Conservation (phyloP, 2,888 invertebrate species). For the Cartodere bifasciata region DNA sequence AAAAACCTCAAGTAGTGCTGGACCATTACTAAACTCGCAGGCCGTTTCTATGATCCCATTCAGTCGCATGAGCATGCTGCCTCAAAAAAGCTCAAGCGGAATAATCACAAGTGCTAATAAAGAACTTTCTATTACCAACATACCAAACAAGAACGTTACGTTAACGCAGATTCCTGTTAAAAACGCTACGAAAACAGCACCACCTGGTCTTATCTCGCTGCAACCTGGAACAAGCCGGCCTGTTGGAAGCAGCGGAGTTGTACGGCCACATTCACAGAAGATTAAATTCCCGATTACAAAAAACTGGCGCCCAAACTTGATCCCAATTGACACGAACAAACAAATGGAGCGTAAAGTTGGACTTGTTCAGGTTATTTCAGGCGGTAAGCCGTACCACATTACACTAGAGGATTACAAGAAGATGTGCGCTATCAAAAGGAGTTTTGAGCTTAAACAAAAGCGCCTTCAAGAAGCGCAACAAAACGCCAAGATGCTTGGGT, state of each 20-base stretch:
- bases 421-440: constrained; percentile 59
- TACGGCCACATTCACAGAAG: constrained; percentile 31
- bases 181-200: constrained; percentile 14
- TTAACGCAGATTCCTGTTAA: constrained; percentile 8
- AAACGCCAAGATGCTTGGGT: constrained; percentile 7
- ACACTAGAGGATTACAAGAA: constrained; percentile 69
- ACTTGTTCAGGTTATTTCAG: constrained; percentile 60
- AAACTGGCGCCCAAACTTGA: constrained; percentile 59
- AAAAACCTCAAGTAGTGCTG: constrained; percentile 17
- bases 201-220: constrained; percentile 32
- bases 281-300: constrained; percentile 43
- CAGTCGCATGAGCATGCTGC: constrained; percentile 17
- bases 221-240: constrained; percentile 27
- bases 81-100: constrained; percentile 25
- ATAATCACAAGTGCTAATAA: constrained; percentile 18
- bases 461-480: constrained; percentile 46
- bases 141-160: constrained; percentile 15
- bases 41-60: constrained; percentile 29
- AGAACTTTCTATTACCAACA: constrained; percentile 11
- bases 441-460: constrained; percentile 36
- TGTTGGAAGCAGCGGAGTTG: constrained; percentile 24
- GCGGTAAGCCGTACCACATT: constrained; percentile 68
- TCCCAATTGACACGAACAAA: constrained; percentile 43
- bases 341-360: constrained; percentile 36
- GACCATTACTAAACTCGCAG: constrained; percentile 26